Conservation (phyloP, 2,888 invertebrate genomes). For the Cylindroiulus punctatus region DNA sequence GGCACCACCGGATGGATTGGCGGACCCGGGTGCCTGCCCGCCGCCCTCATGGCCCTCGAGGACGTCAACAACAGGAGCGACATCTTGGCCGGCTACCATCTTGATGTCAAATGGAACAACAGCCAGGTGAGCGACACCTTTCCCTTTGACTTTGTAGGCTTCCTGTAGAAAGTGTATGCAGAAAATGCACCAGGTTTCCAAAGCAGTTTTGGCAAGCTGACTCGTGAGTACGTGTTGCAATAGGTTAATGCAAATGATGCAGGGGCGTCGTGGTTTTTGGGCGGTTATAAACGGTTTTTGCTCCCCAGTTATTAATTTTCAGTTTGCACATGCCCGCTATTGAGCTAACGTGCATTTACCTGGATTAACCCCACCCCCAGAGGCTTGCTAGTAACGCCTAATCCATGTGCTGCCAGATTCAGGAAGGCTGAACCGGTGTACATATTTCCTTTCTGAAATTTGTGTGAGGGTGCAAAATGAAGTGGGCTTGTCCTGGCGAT, state of each 20-base stretch:
- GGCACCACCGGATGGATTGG: slow-evolving; percentile 98
- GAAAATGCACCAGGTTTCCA: too few relatives aligned
- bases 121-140: slow-evolving; percentile 82
- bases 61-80: slow-evolving; percentile 92
- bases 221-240: too few relatives aligned
- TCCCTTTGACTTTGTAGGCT: too few relatives aligned
- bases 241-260: too few relatives aligned
- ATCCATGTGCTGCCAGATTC: neutral
- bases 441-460: too few relatives aligned
- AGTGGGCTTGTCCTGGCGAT: too few relatives aligned
- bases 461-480: too few relatives aligned
- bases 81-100: slow-evolving; percentile 88
- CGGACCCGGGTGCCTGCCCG: slow-evolving; percentile 97
- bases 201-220: too few relatives aligned
- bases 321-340: neutral
- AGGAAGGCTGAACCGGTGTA: too few relatives aligned
- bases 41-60: slow-evolving; percentile 93
- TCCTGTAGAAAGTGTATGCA: too few relatives aligned
- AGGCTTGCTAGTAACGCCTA: neutral
- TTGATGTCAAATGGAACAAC: slow-evolving; percentile 93
- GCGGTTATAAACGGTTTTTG: neutral
- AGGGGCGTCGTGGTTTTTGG: neutral
- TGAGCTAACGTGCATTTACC: neutral
- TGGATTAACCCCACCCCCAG: neutral
- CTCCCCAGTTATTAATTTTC: neutral